Evolutionary conservation across 2,113 vertebrate species (phyloP).

Genomic region (Megalops atlanticus): DNA sequence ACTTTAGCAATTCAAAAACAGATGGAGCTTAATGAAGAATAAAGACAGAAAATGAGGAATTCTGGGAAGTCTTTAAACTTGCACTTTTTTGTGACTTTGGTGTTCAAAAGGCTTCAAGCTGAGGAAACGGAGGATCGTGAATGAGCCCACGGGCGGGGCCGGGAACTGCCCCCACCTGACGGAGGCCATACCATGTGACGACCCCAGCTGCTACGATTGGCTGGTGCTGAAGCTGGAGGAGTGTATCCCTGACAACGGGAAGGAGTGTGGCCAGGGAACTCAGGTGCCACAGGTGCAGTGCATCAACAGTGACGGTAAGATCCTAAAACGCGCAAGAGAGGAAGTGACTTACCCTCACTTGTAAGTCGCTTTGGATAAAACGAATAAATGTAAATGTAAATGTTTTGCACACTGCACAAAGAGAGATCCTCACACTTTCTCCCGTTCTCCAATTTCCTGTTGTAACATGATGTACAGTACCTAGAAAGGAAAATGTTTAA

Average conservation of each 20-base stretch:
- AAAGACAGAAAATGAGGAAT: not conserved
- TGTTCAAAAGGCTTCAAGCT: conserved; percentile 87
- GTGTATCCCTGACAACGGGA: conserved; percentile 88
- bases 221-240: conserved; percentile 80
- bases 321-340: no score
- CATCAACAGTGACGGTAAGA: conserved; percentile 87
- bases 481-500: no score
- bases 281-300: conserved; percentile 88
- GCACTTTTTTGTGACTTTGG: conserved; percentile 23
- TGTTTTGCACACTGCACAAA: no score
- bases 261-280: conserved; percentile 83
- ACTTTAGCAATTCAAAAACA: not conserved
- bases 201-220: conserved; percentile 94
- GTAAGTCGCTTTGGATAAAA: no score
- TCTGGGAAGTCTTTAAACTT: not conserved
- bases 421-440: no score
- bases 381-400: no score
- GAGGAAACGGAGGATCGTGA: conserved; percentile 84
- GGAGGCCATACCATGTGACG: conserved; percentile 94
- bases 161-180: conserved; percentile 90
- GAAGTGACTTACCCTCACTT: no score
- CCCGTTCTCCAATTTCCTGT: no score
- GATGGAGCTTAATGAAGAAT: not conserved
- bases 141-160: conserved; percentile 81
- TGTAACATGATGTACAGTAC: no score